A percentile compares a stretch with the other conserved stretches of the same genome.
Evolutionary conservation across 2,888 invertebrate species (phyloP).

Genomic region (Eristalinus aeneus): DNA sequence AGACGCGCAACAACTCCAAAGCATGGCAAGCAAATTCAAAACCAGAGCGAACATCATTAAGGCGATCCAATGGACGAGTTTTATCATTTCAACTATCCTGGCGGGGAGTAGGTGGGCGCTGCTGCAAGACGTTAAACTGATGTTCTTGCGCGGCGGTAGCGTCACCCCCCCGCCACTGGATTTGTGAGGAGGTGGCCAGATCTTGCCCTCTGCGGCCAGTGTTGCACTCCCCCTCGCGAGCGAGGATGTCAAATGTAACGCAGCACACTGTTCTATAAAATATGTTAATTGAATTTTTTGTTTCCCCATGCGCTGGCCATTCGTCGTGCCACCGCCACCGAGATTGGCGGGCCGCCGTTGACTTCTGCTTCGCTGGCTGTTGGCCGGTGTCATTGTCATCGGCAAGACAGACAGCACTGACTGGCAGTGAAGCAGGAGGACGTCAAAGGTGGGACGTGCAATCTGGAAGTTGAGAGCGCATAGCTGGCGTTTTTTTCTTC

Average conservation of each 20-base stretch:
- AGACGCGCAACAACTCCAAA: background rate
- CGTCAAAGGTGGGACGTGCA: background rate
- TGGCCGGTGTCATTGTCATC: slow-evolving; percentile 57
- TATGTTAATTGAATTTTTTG: slow-evolving; percentile 71
- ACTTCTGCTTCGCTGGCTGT: slow-evolving; percentile 57
- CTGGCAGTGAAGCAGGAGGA: background rate
- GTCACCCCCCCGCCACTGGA: background rate
- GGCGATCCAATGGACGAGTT: slow-evolving; percentile 58
- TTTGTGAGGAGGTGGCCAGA: slow-evolving; percentile 37
- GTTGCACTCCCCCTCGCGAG: background rate
- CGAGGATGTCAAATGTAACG: slow-evolving; percentile 64
- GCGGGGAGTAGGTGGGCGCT: slow-evolving; percentile 60
- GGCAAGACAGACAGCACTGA: slow-evolving; percentile 3
- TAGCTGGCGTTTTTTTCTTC: slow-evolving; percentile 11
- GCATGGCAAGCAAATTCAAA: background rate
- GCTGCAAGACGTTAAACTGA: slow-evolving; percentile 39
- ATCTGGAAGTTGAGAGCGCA: background rate
- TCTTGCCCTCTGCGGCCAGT: slow-evolving; percentile 24
- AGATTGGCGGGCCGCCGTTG: slow-evolving; percentile 29
- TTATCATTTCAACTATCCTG: slow-evolving; percentile 50
- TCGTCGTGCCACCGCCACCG: slow-evolving; percentile 10
- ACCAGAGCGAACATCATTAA: slow-evolving; percentile 59
- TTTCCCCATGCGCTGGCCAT: slow-evolving; percentile 17
- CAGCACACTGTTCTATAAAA: slow-evolving; percentile 71
- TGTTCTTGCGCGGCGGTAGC: slow-evolving; percentile 44